phyloP scores from a whole-genome alignment of 2,797 vertebrate species.

The Paramormyrops hopkinsi region DNA sequence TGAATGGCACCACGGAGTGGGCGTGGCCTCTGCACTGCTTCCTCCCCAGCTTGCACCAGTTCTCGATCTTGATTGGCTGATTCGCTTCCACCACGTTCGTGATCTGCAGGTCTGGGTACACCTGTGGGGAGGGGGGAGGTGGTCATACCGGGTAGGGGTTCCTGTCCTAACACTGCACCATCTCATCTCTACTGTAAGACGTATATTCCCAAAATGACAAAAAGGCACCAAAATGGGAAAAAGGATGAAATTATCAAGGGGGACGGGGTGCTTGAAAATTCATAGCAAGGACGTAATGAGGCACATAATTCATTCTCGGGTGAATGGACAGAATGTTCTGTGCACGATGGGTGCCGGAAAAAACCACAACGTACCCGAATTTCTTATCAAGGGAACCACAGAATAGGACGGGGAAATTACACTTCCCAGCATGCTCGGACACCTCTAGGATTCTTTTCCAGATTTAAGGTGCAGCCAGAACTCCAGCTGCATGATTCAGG shows the following conservation, averaged over 20 bases:
- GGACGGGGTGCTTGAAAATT: neutral
- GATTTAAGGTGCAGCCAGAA: neutral
- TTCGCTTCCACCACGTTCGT: conserved; percentile 94
- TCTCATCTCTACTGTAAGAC: conserved; percentile 49
- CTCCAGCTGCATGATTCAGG: neutral
- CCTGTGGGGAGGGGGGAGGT: conserved; percentile 52
- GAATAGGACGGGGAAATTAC: neutral
- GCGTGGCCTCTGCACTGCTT: conserved; percentile 85
- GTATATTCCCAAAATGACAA: conserved; percentile 39
- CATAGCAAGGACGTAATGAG: neutral
- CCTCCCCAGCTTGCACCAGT: conserved; percentile 90
- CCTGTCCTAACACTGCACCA: conserved; percentile 41
- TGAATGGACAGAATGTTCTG: conserved; percentile 24
- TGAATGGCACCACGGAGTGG: conserved; percentile 85
- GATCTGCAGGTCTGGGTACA: conserved; percentile 91
- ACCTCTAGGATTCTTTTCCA: neutral
- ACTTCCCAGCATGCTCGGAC: neutral
- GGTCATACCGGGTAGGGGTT: neutral
- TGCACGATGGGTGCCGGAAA: conserved; percentile 35
- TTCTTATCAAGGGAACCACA: neutral
- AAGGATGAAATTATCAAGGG: conserved; percentile 27
- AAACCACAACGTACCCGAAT: conserved; percentile 11
- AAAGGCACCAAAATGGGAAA: conserved; percentile 57
- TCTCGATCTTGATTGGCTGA: conserved; percentile 80
- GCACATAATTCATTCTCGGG: neutral